These are phyloP conservation scores for Bedellia somnulentella DNA, from an alignment of 2,888 invertebrate species.

Conservation along the genomic window DNA sequence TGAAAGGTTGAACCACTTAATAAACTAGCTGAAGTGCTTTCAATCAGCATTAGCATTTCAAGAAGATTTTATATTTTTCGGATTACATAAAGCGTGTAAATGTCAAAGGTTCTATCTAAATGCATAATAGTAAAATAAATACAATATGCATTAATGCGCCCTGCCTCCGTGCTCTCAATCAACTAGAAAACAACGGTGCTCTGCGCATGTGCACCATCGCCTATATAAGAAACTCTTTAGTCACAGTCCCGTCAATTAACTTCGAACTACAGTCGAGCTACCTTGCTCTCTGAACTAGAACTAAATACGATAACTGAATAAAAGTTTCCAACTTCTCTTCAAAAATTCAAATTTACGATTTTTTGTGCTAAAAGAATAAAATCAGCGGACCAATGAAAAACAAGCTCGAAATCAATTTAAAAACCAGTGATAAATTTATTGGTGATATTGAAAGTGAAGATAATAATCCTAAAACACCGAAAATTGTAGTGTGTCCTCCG, in stretches of 20 bases:
- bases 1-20: too few relatives aligned
- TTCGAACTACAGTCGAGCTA: slow-evolving; percentile 23
- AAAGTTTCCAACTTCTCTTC: slow-evolving; percentile 28
- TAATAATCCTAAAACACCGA: too few relatives aligned
- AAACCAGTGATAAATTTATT: slow-evolving; percentile 35
- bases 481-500: slow-evolving; percentile 51
- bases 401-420: slow-evolving; percentile 30
- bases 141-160: too few relatives aligned
- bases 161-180: too few relatives aligned
- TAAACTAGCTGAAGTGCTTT: too few relatives aligned
- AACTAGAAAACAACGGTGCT: too few relatives aligned
- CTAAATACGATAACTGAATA: slow-evolving; percentile 17
- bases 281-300: slow-evolving; percentile 16
- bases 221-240: slow-evolving; percentile 22
- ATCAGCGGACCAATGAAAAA: slow-evolving; percentile 38
- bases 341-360: slow-evolving; percentile 15
- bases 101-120: too few relatives aligned
- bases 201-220: slow-evolving; percentile 33
- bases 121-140: too few relatives aligned
- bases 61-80: too few relatives aligned
- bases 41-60: too few relatives aligned
- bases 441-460: too few relatives aligned
- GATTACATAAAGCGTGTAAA: too few relatives aligned
- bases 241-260: slow-evolving; percentile 19
- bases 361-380: slow-evolving; percentile 14